phyloP scores from a whole-genome alignment of 2,797 vertebrate species.

The Poeciliopsis gracilis region DNA sequence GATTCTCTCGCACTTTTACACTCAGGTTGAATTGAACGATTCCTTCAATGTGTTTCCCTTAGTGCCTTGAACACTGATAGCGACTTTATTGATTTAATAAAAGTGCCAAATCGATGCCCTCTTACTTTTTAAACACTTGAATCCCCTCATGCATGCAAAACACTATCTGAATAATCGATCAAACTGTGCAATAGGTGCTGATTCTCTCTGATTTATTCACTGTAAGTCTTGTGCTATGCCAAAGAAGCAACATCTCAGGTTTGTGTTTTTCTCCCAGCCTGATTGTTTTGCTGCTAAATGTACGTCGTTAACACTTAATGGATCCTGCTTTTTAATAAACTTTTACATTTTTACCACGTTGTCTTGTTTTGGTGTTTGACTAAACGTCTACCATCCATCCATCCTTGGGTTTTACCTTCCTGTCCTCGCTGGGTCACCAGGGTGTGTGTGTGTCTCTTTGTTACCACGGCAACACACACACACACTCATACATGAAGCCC shows the following conservation, averaged over 20 bases:
- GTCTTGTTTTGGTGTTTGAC: background rate
- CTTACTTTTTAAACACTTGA: conserved; percentile 14
- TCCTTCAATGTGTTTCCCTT: background rate
- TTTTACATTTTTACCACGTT: background rate
- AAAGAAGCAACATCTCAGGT: conserved; percentile 16
- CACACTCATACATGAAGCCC: background rate
- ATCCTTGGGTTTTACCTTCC: background rate
- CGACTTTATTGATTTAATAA: conserved; percentile 23
- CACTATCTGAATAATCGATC: conserved; percentile 15
- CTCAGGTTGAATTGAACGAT: conserved; percentile 23
- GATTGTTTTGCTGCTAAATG: conserved; percentile 10
- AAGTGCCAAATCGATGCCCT: conserved; percentile 24
- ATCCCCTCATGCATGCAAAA: conserved; percentile 22
- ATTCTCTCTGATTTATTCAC: conserved; percentile 22
- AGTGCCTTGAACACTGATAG: conserved; percentile 34
- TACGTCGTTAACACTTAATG: background rate
- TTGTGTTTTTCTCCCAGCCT: conserved; percentile 27
- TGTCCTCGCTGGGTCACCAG: background rate
- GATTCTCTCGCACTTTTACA: background rate
- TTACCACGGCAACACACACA: background rate
- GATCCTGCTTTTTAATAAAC: conserved; percentile 42
- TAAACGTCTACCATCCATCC: background rate
- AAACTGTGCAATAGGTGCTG: conserved; percentile 45
- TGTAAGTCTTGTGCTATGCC: conserved; percentile 12
- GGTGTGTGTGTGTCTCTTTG: background rate